Percentiles rank a stretch among this genome's conserved stretches.
These are phyloP conservation scores for Corythaixoides concolor DNA, from an alignment of 2,113 vertebrate species.

Conservation along the genomic window DNA sequence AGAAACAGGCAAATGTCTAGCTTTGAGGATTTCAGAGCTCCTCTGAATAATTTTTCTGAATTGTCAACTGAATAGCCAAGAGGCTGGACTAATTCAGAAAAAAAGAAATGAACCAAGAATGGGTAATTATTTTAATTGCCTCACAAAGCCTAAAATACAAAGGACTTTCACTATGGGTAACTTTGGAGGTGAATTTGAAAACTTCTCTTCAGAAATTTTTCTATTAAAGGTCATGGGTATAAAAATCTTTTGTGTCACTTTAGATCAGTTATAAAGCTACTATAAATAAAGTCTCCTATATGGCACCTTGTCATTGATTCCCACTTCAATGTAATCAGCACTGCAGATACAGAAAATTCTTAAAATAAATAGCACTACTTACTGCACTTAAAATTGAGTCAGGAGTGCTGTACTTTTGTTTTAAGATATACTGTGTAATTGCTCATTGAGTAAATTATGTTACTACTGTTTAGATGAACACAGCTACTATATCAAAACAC, in stretches of 20 bases:
- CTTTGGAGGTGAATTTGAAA: not conserved
- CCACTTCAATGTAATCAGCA: conserved; percentile 11
- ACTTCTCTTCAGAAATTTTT: not conserved
- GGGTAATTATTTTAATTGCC: not conserved
- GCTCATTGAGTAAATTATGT: not conserved
- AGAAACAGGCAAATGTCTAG: not conserved
- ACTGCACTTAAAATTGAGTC: not conserved
- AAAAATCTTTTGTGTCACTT: not conserved
- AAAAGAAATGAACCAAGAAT: not conserved
- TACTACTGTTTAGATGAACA: not conserved
- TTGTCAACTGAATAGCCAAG: not conserved
- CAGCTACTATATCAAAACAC: not conserved
- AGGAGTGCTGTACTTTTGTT: not conserved
- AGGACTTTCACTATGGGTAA: not conserved
- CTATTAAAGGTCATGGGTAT: conserved; percentile 40
- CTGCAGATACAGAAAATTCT: conserved; percentile 12
- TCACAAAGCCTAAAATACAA: not conserved
- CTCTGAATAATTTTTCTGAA: not conserved
- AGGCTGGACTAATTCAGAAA: not conserved
- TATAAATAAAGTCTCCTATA: conserved; percentile 51
- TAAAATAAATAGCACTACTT: conserved; percentile 35
- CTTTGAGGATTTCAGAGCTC: not conserved
- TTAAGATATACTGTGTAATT: not conserved
- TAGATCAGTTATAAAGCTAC: conserved; percentile 10
- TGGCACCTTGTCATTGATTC: conserved; percentile 31